These are phyloP conservation scores for Nomada ruficornis DNA, from an alignment of 2,888 invertebrate species.

Conservation along the genomic window DNA sequence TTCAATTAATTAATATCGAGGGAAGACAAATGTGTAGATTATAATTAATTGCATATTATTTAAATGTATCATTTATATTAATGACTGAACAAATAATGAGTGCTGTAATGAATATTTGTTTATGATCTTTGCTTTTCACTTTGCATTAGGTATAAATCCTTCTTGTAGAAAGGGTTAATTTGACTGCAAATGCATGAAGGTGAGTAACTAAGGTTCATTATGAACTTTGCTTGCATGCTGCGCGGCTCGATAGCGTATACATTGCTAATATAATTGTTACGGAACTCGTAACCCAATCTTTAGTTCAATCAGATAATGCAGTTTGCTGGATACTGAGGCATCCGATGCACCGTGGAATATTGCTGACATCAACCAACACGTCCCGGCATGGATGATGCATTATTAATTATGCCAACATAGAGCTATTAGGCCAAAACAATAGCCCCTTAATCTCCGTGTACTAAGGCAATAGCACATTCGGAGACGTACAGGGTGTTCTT, in stretches of 20 bases:
- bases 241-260: background rate
- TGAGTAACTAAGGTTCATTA: too few species aligned
- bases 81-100: too few species aligned
- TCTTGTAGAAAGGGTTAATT: too few species aligned
- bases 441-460: constrained; percentile 59
- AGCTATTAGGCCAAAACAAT: constrained; percentile 71
- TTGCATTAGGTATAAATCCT: too few species aligned
- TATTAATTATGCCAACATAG: constrained; percentile 71
- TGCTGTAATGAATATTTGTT: too few species aligned
- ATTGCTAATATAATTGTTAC: constrained; percentile 28
- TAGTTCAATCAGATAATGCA: constrained; percentile 58
- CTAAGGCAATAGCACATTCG: constrained; percentile 56
- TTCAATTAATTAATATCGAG: too few species aligned
- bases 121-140: too few species aligned
- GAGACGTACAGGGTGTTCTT: constrained; percentile 32
- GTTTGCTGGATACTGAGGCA: constrained; percentile 55
- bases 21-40: too few species aligned
- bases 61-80: too few species aligned
- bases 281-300: constrained; percentile 37
- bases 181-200: too few species aligned
- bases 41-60: too few species aligned
- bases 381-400: constrained; percentile 62
- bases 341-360: constrained; percentile 59
- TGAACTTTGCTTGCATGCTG: too few species aligned
- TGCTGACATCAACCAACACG: constrained; percentile 53